phyloP scores from a whole-genome alignment of 2,113 vertebrate species.

The Desmodus rotundus region DNA sequence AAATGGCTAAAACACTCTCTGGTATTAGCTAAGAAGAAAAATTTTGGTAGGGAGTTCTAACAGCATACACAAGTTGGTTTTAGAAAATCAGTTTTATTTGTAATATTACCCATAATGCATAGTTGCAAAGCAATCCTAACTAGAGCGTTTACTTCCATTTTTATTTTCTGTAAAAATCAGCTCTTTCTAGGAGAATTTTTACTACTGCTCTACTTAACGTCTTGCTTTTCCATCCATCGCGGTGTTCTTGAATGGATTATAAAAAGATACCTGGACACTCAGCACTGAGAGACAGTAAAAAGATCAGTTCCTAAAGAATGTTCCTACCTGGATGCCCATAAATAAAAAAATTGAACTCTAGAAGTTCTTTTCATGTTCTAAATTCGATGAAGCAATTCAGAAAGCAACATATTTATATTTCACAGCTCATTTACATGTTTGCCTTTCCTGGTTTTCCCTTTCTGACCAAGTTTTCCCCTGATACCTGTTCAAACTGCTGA shows the following conservation, averaged over 20 bases:
- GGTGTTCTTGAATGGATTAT: neutral
- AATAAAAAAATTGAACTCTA: neutral
- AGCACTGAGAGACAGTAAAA: neutral
- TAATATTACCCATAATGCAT: neutral
- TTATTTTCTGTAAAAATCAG: constrained; percentile 17
- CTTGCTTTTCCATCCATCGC: neutral
- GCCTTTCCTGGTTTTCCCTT: neutral
- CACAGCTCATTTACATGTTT: neutral
- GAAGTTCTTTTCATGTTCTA: neutral
- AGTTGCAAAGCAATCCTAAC: neutral
- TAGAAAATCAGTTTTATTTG: neutral
- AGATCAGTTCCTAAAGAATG: neutral
- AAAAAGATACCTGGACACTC: neutral
- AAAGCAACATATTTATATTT: neutral
- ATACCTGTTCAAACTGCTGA: neutral
- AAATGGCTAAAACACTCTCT: neutral
- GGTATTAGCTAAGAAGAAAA: constrained; percentile 19
- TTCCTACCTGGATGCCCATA: neutral
- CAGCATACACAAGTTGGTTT: neutral
- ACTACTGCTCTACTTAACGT: neutral
- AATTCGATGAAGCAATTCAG: neutral
- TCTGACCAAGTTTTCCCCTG: neutral
- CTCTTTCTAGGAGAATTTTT: neutral
- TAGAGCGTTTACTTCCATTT: constrained; percentile 18
- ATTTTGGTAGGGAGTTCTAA: neutral